Evolutionary conservation across 2,797 vertebrate genomes (phyloP).

Genomic region (Rhadinocentrus ornatus): DNA sequence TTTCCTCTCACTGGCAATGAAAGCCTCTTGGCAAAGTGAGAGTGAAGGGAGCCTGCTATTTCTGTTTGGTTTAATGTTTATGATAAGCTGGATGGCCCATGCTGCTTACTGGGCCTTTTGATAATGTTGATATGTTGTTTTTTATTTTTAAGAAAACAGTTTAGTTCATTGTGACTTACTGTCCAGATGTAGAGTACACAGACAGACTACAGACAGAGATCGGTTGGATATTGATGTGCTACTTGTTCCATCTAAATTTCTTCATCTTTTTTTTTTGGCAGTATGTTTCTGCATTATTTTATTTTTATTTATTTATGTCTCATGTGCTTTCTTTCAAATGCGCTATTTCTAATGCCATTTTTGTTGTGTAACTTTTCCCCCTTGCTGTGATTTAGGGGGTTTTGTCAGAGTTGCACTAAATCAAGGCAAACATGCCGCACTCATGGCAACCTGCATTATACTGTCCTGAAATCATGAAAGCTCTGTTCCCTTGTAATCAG

Average conservation of each 20-base stretch:
- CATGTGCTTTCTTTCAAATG: conserved; percentile 2
- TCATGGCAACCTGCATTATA: conserved; percentile 73
- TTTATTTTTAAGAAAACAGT: conserved; percentile 32
- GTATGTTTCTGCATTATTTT: conserved; percentile 8
- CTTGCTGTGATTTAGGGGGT: conserved; percentile 48
- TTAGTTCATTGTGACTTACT: conserved; percentile 14
- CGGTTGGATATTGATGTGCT: conserved; percentile 52
- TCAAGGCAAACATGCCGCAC: conserved; percentile 59
- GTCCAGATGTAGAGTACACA: conserved; percentile 5
- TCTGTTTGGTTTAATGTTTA: conserved; percentile 67
- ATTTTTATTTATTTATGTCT: conserved; percentile 7
- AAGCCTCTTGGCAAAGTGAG: conserved; percentile 41
- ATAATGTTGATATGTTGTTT: conserved; percentile 41
- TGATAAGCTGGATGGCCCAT: conserved; percentile 55
- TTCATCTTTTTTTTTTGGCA: conserved; percentile 19
- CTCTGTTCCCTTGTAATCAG: conserved; percentile 59
- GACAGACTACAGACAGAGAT: conserved; percentile 29
- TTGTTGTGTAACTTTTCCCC: conserved; percentile 41
- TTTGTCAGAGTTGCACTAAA: conserved; percentile 63
- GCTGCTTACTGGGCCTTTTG: conserved; percentile 30
- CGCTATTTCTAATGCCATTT: conserved; percentile 22
- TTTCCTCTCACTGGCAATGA: conserved; percentile 4
- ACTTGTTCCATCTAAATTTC: conserved; percentile 49
- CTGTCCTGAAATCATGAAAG: conserved; percentile 71
- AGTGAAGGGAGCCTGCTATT: conserved; percentile 53